phyloP scores from a whole-genome alignment of 2,797 vertebrate genomes.

The Sarcoramphus papa region DNA sequence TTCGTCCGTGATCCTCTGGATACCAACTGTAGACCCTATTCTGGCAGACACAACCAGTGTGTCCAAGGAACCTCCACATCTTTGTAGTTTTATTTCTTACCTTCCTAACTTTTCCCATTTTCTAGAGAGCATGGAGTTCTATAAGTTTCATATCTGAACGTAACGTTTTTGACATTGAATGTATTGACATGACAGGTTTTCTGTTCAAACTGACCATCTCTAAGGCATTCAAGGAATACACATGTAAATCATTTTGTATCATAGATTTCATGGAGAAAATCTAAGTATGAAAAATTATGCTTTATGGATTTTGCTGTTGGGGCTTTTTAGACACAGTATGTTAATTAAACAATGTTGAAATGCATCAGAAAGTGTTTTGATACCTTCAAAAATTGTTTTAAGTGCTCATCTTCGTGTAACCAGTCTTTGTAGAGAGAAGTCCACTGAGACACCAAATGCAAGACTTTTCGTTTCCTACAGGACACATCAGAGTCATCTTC shows the following conservation, averaged over 20 bases:
- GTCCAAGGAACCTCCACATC: neutral
- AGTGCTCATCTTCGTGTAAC: conserved; percentile 89
- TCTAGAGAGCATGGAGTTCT: neutral
- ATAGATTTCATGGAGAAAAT: neutral
- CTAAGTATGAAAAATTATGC: neutral
- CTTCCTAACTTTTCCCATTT: neutral
- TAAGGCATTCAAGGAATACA: neutral
- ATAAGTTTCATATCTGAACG: neutral
- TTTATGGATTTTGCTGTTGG: neutral
- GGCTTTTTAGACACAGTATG: neutral
- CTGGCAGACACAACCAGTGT: neutral
- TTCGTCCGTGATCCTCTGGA: neutral
- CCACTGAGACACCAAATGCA: conserved; percentile 94
- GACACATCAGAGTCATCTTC: conserved; percentile 85
- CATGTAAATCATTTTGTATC: neutral
- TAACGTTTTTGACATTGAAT: neutral
- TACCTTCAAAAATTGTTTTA: conserved; percentile 95
- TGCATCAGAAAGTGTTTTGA: neutral
- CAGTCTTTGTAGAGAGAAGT: conserved; percentile 86
- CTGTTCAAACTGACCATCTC: neutral
- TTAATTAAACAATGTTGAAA: neutral
- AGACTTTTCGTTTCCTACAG: conserved; percentile 90
- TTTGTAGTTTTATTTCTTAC: neutral
- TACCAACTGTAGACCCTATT: neutral
- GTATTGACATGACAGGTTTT: neutral